Evolutionary conservation across 2,888 invertebrate species (phyloP), one percentile per base, ranked within the genome.

Genomic region (Mechanitis messenoides): DNA sequence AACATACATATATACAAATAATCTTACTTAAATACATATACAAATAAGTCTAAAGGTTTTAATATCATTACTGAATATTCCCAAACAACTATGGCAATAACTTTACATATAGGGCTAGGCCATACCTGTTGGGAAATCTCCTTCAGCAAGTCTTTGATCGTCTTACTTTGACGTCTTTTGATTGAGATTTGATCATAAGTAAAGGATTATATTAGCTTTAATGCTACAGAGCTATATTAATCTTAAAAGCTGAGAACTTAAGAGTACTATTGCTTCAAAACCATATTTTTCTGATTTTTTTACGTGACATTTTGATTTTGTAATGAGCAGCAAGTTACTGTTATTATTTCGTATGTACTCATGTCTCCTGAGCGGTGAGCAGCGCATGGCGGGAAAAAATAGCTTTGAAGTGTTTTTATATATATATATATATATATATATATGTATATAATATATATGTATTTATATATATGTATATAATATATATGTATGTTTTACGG

Each of bases 91-190:
- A 20, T 20, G 20, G 20, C 20, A 47, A n/a, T 6, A n/a, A 47
- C 28, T 31, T 11, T 31, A 50, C 7, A 50, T 50, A 50, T 31
- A 50, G 50, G 28, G 28, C 3, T 50, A 31, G 3, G 50, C 50
- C 28, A 50, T 50, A 50, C 50, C 63, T 59, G 68, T 46, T 64
- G 68, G 66, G 68, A 62, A 65, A 63, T 68, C 63, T 58, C 59
- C 55, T 60, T 6, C 53, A 53, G 47, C 35, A 53, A 58, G 47
- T 54, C 68, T 65, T 65, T 66, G 69, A 68, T 69, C 69, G 58
- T 46, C 54, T 55, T 63, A 56, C 69, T 69, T 69, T 69, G 68
- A 68, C 68, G 60, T 65, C 58, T 58, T 58, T 56, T 64, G 64
- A 68, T 68, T 68, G 68, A 64, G 63, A 56, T 55, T 35, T 31